Percentiles rank a stretch among this genome's conserved stretches.
phyloP scores from a whole-genome alignment of 2,888 invertebrate genomes.

The Muscina levida region DNA sequence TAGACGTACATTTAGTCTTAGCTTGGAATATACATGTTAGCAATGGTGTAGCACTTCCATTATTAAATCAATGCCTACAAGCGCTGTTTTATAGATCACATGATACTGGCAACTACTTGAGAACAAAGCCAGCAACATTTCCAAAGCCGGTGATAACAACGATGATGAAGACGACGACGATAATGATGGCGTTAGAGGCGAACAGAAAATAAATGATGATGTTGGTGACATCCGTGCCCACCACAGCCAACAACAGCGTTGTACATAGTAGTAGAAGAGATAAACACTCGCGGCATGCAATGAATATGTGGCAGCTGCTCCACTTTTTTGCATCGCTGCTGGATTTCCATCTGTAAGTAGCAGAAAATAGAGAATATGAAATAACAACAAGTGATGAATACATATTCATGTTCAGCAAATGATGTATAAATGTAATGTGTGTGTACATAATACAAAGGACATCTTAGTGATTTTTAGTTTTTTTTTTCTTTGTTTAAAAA shows the following conservation, averaged over 20 bases:
- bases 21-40: too few species aligned
- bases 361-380: constrained; percentile 29
- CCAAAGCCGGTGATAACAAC: neutral
- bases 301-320: constrained; percentile 75
- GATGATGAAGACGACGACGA: constrained; percentile 21
- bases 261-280: constrained; percentile 18
- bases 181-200: constrained; percentile 32
- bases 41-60: constrained; percentile 42
- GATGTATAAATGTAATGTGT: too few species aligned
- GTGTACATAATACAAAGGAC: too few species aligned
- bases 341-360: constrained; percentile 88
- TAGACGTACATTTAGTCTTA: neutral
- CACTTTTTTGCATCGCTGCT: constrained; percentile 92
- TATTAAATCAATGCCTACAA: constrained; percentile 36
- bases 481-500: too few species aligned
- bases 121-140: neutral
- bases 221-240: too few species aligned
- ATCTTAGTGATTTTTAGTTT: too few species aligned
- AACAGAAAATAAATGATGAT: neutral
- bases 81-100: constrained; percentile 50
- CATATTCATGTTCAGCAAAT: too few species aligned
- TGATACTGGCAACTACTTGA: constrained; percentile 22
- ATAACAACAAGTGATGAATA: too few species aligned
- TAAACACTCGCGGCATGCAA: constrained; percentile 27
- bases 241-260: constrained; percentile 23